phyloP scores from a whole-genome alignment of 64 coral and sea anemone genomes.

The Cladopsammia gracilis region DNA sequence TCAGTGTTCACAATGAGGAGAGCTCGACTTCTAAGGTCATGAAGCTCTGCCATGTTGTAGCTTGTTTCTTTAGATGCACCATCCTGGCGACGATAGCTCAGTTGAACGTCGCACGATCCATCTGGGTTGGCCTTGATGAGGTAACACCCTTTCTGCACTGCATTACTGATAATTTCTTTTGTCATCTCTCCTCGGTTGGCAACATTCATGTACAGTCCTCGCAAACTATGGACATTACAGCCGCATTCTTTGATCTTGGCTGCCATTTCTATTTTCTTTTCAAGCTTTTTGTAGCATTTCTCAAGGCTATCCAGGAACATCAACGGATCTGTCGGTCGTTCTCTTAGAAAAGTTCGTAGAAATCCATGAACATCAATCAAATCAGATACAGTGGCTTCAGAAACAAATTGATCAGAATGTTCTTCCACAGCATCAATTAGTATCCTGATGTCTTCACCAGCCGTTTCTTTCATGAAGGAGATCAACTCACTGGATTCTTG shows the following conservation, averaged over 20 bases:
- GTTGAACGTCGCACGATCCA: slow-evolving; percentile 40
- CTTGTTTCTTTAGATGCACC: not conserved
- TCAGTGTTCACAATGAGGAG: slow-evolving; percentile 84
- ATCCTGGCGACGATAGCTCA: slow-evolving; percentile 35
- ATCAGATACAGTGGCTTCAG: slow-evolving; percentile 78
- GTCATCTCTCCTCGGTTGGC: slow-evolving; percentile 96
- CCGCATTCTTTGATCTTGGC: slow-evolving; percentile 85
- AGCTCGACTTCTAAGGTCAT: slow-evolving; percentile 89
- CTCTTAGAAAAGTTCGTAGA: slow-evolving; percentile 51
- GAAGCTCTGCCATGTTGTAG: slow-evolving; percentile 74
- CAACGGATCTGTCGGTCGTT: slow-evolving; percentile 35
- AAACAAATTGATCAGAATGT: slow-evolving; percentile 89
- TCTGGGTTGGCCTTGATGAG: slow-evolving; percentile 15
- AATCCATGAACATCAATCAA: slow-evolving; percentile 96
- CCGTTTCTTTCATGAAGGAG: slow-evolving; percentile 77
- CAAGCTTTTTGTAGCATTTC: slow-evolving; percentile 22
- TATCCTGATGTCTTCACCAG: slow-evolving; percentile 79
- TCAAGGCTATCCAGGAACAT: slow-evolving; percentile 44
- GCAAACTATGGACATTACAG: slow-evolving; percentile 85
- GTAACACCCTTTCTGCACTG: slow-evolving; percentile 78
- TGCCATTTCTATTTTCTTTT: slow-evolving; percentile 67
- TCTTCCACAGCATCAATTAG: slow-evolving; percentile 96
- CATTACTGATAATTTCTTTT: slow-evolving; percentile 91
- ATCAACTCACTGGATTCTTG: slow-evolving; percentile 63
- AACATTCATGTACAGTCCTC: slow-evolving; percentile 83